Base-by-base conservation (phyloP, 2,888 invertebrate species). In the Aphelenchoides bicaudatus region DNA sequence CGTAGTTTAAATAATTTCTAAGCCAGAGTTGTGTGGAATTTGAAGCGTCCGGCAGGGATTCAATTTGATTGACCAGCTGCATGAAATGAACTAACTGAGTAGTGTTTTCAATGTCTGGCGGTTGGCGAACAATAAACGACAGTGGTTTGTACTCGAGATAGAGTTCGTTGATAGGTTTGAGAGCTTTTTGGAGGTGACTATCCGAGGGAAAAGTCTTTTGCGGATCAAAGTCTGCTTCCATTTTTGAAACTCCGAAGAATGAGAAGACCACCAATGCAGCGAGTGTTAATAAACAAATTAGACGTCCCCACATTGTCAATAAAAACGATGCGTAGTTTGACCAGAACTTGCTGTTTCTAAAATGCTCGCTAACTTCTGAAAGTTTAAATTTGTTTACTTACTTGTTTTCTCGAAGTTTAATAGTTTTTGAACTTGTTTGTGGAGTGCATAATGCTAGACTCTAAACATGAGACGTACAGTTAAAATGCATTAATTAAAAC, bases 131-230 rank as follows among this genome's bases (percentile, higher is more conserved):
- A 51, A 75, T 61, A 52, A 72, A 72, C 38, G 70, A 70, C 3
- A 75, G 37, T n/a, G 75, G 75, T 2, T 62, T 61, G 50, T 75
- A 73, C 69, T 73, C 38, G 27, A 66, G 58, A 48, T 68, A 68
- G 31, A 73, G 59, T 5, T 53, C 49, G 6, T 68, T 66, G 58
- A 72, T 70, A 16, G 63, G 56, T 19, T 58, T 43, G 2, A 75
- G 58, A 4, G 70, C 61, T 13, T 62, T 38, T 47, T 70, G 66
- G 3, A 75, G 63, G 30, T 62, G 60, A 5, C 73, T 71, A 46
- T 75, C 72, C 2, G 62, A 57, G 8, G 75, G 75, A 53, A 75
- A 75, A 0, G 75, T 73, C 58, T 72, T 75, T 39, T 72, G 65
- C 0, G 75, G 75, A 13, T 72, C 71, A 54, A 75, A 75, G 10